A percentile compares a stretch with the other conserved stretches of the same genome.
Evolutionary conservation across 2,797 vertebrate genomes (phyloP).

Genomic region (Sitta carolinensis): DNA sequence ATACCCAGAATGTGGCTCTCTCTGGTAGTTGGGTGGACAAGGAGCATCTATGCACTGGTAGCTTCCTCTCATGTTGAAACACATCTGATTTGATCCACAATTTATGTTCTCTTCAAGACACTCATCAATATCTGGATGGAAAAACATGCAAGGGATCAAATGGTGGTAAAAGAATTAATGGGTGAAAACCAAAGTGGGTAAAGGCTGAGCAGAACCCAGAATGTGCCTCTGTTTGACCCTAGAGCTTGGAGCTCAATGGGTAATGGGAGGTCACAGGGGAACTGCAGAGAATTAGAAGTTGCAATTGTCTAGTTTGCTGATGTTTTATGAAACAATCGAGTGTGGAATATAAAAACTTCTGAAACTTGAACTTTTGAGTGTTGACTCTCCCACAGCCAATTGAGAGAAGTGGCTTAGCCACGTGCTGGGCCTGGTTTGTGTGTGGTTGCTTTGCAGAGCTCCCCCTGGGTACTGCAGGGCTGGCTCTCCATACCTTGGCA

Average conservation of each 20-base stretch:
- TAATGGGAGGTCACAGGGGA: background rate
- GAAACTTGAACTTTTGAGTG: background rate
- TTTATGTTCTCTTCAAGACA: constrained; percentile 89
- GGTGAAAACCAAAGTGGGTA: background rate
- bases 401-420: background rate
- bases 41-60: constrained; percentile 95
- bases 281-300: background rate
- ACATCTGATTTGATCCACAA: constrained; percentile 91
- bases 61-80: constrained; percentile 96
- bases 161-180: background rate
- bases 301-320: background rate
- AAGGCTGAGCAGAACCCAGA: background rate
- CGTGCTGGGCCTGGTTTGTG: background rate
- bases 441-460: background rate
- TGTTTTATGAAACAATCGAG: background rate
- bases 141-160: background rate
- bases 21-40: constrained; percentile 91
- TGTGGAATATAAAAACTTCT: background rate
- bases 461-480: background rate
- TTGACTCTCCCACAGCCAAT: rapidly evolving
- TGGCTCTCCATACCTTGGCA: constrained; percentile 87
- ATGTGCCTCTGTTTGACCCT: background rate
- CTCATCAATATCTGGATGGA: constrained; percentile 88
- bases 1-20: constrained; percentile 85
- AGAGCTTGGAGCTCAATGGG: background rate